Percentiles rank a stretch among this genome's conserved stretches.
Evolutionary conservation across 2,113 vertebrate species (phyloP).

Genomic region (Morone chrysops): DNA sequence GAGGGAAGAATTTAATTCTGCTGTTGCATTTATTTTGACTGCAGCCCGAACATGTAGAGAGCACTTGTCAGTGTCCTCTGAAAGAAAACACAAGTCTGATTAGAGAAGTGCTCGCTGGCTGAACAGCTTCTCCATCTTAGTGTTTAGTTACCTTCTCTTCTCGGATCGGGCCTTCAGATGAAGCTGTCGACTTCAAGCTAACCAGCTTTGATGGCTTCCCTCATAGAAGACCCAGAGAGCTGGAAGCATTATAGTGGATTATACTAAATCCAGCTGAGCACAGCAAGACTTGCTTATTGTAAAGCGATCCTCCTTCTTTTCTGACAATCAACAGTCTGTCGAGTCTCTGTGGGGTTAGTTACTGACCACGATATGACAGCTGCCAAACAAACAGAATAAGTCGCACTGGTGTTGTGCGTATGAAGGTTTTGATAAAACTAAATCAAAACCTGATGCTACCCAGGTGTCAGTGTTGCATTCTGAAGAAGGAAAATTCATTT

Average conservation of each 20-base stretch:
- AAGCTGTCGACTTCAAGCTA: constrained; percentile 34
- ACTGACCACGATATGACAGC: constrained; percentile 4
- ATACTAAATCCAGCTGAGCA: constrained; percentile 52
- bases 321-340: constrained; percentile 40
- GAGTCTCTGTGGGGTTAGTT: constrained; percentile 10
- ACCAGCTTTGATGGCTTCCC: constrained; percentile 49
- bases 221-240: constrained; percentile 39
- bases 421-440: neutral
- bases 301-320: constrained; percentile 37
- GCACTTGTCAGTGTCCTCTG: constrained; percentile 13
- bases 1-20: constrained; percentile 18
- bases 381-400: neutral
- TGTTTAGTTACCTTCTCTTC: neutral
- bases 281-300: constrained; percentile 37
- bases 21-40: constrained; percentile 18
- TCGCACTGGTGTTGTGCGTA: neutral
- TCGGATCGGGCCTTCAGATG: constrained; percentile 7
- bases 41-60: neutral
- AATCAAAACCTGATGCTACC: neutral
- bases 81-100: constrained; percentile 1
- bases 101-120: neutral
- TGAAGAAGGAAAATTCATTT: neutral
- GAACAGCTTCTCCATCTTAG: neutral
- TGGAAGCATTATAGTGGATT: constrained; percentile 57
- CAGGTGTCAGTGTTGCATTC: neutral